Base-by-base conservation (phyloP, 1,140 invertebrate species). In the Diachasma alloeum region DNA sequence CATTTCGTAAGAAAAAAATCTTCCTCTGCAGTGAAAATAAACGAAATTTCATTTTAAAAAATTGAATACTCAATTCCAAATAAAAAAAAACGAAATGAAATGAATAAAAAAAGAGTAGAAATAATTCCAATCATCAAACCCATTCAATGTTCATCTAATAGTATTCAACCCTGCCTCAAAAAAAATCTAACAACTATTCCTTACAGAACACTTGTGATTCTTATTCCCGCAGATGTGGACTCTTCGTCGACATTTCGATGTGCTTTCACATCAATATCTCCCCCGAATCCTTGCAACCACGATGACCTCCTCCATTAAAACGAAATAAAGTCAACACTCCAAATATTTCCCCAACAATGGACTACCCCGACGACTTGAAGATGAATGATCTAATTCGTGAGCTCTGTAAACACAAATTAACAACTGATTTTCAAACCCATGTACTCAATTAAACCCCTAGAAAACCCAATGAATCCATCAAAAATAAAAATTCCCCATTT, bases 191-290 rank as follows among this genome's bases (percentile, higher is more conserved):
- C 6, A 53, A 53, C 2, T 22, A 63, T 78, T 81, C 11, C 77
- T 83, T 82, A 80, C 78, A 24, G 53, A 79, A 79, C 72, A 72
- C 26, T n/a, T 36, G 69, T 22, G 59, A 79, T 75, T 44, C 4
- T 75, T 39, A 48, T 53, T 17, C 5, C 68, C 19, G 26, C 31
- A 75, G 44, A 67, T n/a, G 48, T 4, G 22, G 19, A 53, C 26
- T 10, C 71, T 71, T 72, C 39, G 69, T 39, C 42, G 69, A 53
- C 77, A 78, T 75, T 73, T 53, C 48, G 11, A 53, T 17, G 17
- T 53, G 2, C 48, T 26, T 19, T 71, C 31, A 36, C 15, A 56
- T 24, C 11, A 17, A 10, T 37, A 56, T n/a, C 39, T 26, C 17
- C 11, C 37, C 66, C 17, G n/a, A 66, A 67, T 24, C 44, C 24